Evolutionary conservation across 2,888 invertebrate species (phyloP).

Genomic region (Callyntrura guangdongensis): DNA sequence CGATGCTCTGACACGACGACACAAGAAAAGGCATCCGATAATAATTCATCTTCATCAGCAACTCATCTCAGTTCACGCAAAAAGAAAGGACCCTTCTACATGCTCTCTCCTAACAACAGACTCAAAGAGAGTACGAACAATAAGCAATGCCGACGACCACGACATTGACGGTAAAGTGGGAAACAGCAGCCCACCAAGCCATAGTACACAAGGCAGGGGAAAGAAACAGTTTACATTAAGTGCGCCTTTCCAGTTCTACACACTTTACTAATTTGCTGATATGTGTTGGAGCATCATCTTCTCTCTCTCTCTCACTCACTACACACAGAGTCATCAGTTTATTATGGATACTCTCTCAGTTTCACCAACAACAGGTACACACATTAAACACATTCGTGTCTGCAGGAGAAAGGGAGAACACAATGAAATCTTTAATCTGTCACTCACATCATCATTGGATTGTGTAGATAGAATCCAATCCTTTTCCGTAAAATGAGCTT

Average conservation of each 20-base stretch:
- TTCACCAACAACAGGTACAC: slow-evolving; percentile 39
- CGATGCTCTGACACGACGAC: slow-evolving; percentile 53
- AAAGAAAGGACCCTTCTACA: slow-evolving; percentile 34
- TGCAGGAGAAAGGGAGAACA: not conserved
- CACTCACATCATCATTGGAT: slow-evolving; percentile 30
- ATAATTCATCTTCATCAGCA: slow-evolving; percentile 65
- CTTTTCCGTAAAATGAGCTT: slow-evolving; percentile 31
- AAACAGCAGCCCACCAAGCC: not conserved
- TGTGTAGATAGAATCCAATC: not conserved
- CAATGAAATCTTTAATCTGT: slow-evolving; percentile 66
- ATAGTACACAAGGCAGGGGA: not conserved
- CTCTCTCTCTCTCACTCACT: not conserved
- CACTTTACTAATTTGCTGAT: slow-evolving; percentile 56
- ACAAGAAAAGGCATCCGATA: slow-evolving; percentile 56
- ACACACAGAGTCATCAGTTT: too few species aligned
- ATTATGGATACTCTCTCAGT: slow-evolving; percentile 1
- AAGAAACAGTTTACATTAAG: slow-evolving; percentile 15
- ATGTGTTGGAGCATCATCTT: slow-evolving; percentile 18
- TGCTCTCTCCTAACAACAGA: slow-evolving; percentile 21
- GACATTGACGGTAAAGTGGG: not conserved
- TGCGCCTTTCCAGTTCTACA: slow-evolving; percentile 17
- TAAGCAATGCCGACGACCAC: not conserved
- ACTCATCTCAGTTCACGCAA: slow-evolving; percentile 50
- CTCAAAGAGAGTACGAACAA: not conserved
- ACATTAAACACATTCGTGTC: not conserved